Evolutionary conservation across 2,113 vertebrate genomes (phyloP).

Genomic region (Gallinago undulata): DNA sequence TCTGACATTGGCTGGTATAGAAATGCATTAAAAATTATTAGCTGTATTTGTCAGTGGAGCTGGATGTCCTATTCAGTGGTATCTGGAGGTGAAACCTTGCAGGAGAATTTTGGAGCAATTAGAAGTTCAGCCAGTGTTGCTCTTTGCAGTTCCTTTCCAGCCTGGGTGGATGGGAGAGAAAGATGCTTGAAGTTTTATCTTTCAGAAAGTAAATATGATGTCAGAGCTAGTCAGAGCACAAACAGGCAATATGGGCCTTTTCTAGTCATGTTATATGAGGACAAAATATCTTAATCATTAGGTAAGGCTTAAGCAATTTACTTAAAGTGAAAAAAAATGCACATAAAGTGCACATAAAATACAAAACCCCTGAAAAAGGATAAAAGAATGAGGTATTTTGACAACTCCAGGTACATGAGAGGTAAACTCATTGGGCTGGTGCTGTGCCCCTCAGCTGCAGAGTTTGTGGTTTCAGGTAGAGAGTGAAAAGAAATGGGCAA

Average conservation of each 20-base stretch:
- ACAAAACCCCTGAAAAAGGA: not conserved
- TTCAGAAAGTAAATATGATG: not conserved
- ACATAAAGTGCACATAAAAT: not conserved
- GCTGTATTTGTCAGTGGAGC: not conserved
- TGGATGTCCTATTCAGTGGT: not conserved
- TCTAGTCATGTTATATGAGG: not conserved
- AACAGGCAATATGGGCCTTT: not conserved
- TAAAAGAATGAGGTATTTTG: not conserved
- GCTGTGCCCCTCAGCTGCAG: not conserved
- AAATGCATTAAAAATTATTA: slow-evolving; percentile 1
- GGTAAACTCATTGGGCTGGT: not conserved
- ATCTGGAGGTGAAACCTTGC: not conserved
- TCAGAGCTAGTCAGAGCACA: not conserved
- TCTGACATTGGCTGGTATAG: not conserved
- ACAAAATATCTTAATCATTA: not conserved
- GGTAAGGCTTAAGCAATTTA: not conserved
- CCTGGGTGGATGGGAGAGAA: not conserved
- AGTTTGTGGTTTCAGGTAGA: not conserved
- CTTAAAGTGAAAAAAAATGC: not conserved
- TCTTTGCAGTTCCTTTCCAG: not conserved
- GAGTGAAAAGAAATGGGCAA: not conserved
- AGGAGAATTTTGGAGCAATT: not conserved
- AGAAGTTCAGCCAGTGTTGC: not conserved
- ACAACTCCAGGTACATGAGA: not conserved
- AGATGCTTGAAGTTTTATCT: not conserved